phyloP scores from a whole-genome alignment of 2,797 vertebrate species.

The Darevskia nairensis region DNA sequence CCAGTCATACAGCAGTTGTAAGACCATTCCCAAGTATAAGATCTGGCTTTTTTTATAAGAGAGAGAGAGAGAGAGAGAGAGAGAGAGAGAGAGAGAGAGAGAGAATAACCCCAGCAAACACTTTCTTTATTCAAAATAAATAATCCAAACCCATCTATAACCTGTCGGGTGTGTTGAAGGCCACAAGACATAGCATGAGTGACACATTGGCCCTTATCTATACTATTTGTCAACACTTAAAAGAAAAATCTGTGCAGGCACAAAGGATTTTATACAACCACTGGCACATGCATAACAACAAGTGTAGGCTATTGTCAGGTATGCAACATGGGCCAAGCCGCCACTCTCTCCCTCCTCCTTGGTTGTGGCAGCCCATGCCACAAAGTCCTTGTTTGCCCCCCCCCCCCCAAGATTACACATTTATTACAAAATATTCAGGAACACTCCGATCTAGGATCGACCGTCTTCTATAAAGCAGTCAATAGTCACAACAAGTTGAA shows the following conservation, averaged over 20 bases:
- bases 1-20: conserved; percentile 21
- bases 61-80: too few species aligned
- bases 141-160: conserved; percentile 12
- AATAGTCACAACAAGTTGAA: neutral
- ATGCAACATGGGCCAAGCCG: neutral
- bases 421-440: neutral
- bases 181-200: neutral
- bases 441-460: neutral
- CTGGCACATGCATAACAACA: neutral
- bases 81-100: too few species aligned
- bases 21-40: conserved; percentile 34
- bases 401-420: neutral
- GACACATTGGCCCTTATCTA: neutral
- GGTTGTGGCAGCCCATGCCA: neutral
- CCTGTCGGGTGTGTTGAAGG: neutral
- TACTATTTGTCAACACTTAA: neutral
- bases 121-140: conserved; percentile 33
- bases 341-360: neutral
- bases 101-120: conserved; percentile 1
- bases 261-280: neutral
- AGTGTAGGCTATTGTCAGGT: too few species aligned
- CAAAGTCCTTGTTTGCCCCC: neutral
- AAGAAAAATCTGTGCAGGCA: neutral
- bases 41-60: neutral
- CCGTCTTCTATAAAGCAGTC: neutral